These are phyloP conservation scores for Polyommatus iphigenia DNA, from an alignment of 2,888 invertebrate species.

Conservation along the genomic window DNA sequence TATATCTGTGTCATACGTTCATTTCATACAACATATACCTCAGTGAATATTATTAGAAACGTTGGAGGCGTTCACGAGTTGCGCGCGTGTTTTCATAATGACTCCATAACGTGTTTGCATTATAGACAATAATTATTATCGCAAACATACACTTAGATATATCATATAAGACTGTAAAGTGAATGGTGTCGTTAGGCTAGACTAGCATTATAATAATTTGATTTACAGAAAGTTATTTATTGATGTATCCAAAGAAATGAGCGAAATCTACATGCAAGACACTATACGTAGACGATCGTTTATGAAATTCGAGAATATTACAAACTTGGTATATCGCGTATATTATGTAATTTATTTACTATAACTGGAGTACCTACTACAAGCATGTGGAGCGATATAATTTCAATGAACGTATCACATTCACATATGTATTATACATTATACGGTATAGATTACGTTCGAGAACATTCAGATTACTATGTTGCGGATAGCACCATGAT, in stretches of 20 bases:
- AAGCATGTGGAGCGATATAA: neutral
- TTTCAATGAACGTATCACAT: slow-evolving; percentile 23
- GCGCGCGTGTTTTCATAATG: slow-evolving; percentile 34
- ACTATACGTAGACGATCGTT: neutral
- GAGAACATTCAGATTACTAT: slow-evolving; percentile 1
- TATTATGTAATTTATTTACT: slow-evolving; percentile 13
- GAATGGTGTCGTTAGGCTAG: neutral
- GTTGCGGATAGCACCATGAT: neutral
- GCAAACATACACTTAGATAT: slow-evolving; percentile 27
- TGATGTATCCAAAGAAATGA: neutral
- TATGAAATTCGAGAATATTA: neutral
- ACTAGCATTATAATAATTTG: slow-evolving; percentile 1
- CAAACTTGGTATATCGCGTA: neutral
- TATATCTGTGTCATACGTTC: neutral
- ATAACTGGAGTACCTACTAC: neutral
- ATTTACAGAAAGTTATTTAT: neutral
- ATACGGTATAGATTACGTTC: slow-evolving; percentile 10
- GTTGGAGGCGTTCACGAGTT: slow-evolving; percentile 30
- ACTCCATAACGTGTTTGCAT: slow-evolving; percentile 28
- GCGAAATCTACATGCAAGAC: neutral
- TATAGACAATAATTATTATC: slow-evolving; percentile 29
- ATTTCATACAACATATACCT: slow-evolving; percentile 6
- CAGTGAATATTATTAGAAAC: slow-evolving; percentile 28
- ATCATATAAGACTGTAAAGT: neutral
- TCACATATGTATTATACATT: neutral